Conservation (phyloP, 2,113 vertebrate species). For the Propithecus coquereli region DNA sequence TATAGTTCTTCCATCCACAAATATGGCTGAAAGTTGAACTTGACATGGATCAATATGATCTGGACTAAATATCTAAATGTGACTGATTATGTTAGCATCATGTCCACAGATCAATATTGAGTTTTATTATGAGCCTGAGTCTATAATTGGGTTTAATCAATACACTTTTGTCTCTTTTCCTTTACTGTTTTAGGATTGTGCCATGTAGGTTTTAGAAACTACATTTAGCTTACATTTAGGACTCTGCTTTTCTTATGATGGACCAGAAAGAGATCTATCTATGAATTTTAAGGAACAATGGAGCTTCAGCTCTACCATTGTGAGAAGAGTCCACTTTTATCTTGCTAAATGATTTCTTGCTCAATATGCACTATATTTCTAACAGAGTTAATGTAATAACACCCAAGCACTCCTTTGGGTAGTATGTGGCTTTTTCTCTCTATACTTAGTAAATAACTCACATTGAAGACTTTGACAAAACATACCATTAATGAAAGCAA, state of each 20-base stretch:
- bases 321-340: slow-evolving; percentile 85
- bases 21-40: slow-evolving; percentile 97
- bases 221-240: slow-evolving; percentile 86
- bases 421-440: slow-evolving; percentile 86
- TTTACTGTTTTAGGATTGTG: slow-evolving; percentile 85
- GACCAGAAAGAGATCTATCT: slow-evolving; percentile 91
- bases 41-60: slow-evolving; percentile 97
- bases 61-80: slow-evolving; percentile 93
- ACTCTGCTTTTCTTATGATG: slow-evolving; percentile 84
- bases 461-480: slow-evolving; percentile 90
- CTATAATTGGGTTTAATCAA: slow-evolving; percentile 94
- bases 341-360: slow-evolving; percentile 90
- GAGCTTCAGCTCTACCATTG: slow-evolving; percentile 77
- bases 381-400: slow-evolving; percentile 86
- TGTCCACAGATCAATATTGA: slow-evolving; percentile 94
- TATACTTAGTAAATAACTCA: slow-evolving; percentile 86
- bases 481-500: slow-evolving; percentile 93
- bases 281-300: slow-evolving; percentile 89
- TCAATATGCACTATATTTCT: slow-evolving; percentile 83
- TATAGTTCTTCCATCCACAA: slow-evolving; percentile 87
- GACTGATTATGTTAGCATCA: slow-evolving; percentile 95
- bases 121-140: slow-evolving; percentile 88
- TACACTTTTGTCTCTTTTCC: slow-evolving; percentile 96
- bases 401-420: slow-evolving; percentile 86
- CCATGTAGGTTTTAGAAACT: slow-evolving; percentile 85